Conservation (phyloP, 2,888 invertebrate species). For the Pandemis corylana region DNA sequence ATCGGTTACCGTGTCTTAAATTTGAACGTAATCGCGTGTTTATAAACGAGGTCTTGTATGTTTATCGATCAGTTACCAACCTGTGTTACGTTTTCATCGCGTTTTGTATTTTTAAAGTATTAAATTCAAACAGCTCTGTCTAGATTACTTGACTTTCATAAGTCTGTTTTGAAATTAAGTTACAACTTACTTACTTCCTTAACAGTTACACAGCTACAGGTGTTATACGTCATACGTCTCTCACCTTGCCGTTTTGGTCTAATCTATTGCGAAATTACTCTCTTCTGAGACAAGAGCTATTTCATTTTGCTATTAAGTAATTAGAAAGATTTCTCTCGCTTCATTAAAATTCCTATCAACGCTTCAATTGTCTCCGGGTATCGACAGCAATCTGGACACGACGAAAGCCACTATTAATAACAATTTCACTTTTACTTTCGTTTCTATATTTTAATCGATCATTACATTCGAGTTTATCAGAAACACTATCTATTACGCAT, state of each 20-base stretch:
- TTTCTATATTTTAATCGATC: slow-evolving; percentile 11
- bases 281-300: neutral
- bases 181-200: no score
- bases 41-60: slow-evolving; percentile 59
- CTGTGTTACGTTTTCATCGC: neutral
- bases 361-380: slow-evolving; percentile 51
- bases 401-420: slow-evolving; percentile 28
- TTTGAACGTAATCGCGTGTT: slow-evolving; percentile 58
- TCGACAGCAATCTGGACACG: slow-evolving; percentile 32
- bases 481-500: neutral
- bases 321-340: slow-evolving; percentile 36
- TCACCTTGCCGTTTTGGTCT: neutral
- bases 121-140: neutral
- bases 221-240: neutral
- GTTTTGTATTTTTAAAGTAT: neutral
- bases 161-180: neutral
- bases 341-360: slow-evolving; percentile 62
- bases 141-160: neutral
- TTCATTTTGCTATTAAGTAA: slow-evolving; percentile 33
- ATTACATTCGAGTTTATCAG: slow-evolving; percentile 13
- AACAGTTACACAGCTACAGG: neutral
- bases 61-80: slow-evolving; percentile 55
- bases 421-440: slow-evolving; percentile 41
- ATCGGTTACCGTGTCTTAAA: slow-evolving; percentile 32
- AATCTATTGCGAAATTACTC: neutral